Evolutionary conservation across 2,113 vertebrate genomes (phyloP).

Genomic region (Saccopteryx leptura): DNA sequence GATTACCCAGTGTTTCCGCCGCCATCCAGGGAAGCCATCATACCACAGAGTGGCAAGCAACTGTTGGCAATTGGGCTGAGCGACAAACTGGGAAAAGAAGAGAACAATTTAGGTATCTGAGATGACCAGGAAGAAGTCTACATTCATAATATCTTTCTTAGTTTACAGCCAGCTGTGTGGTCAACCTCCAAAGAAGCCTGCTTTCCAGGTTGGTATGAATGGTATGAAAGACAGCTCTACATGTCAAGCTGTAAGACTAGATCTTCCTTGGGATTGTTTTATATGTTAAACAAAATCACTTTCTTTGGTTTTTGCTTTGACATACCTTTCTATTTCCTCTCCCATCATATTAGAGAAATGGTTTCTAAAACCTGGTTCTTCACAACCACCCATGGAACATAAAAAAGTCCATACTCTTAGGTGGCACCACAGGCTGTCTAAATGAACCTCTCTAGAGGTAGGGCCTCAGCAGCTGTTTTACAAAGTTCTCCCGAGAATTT

Average conservation of each 20-base stretch:
- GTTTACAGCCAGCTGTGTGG: not conserved
- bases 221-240: not conserved
- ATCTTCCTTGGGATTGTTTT: conserved; percentile 22
- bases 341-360: not conserved
- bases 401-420: not conserved
- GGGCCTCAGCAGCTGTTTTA: not conserved
- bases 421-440: not conserved
- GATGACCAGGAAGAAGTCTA: not conserved
- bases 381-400: not conserved
- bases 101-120: conserved; percentile 52
- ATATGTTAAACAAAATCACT: not conserved
- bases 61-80: conserved; percentile 99
- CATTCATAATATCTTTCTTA: not conserved
- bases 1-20: conserved; percentile 97
- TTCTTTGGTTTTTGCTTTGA: not conserved
- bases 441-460: not conserved
- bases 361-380: conserved; percentile 13
- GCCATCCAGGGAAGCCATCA: conserved; percentile 98
- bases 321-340: not conserved
- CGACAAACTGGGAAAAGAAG: conserved; percentile 93
- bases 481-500: conserved; percentile 11
- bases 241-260: not conserved
- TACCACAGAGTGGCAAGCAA: conserved; percentile 98
- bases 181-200: not conserved
- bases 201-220: not conserved